Evolutionary conservation across 2,113 vertebrate genomes (phyloP).

Genomic region (Gobio gobio): DNA sequence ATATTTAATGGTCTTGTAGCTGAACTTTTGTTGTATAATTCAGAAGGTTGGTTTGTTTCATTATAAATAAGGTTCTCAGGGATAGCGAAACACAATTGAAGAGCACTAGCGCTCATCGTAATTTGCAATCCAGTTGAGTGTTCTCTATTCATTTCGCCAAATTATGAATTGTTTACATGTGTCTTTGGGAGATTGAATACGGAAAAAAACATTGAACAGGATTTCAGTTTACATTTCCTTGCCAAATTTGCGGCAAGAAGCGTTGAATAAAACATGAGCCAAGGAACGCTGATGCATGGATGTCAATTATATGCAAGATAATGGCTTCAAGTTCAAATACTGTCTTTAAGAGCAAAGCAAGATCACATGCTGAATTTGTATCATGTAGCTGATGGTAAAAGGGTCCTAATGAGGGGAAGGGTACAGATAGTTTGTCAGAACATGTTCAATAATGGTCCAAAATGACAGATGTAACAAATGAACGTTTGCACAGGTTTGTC

Average conservation of each 20-base stretch:
- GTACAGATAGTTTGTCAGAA: neutral
- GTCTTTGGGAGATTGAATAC: slow-evolving; percentile 49
- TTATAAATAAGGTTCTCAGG: slow-evolving; percentile 79
- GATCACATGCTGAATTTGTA: slow-evolving; percentile 32
- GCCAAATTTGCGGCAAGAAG: slow-evolving; percentile 46
- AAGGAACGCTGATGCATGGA: slow-evolving; percentile 56
- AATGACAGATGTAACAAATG: neutral
- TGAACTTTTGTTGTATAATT: slow-evolving; percentile 72
- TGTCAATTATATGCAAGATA: slow-evolving; percentile 22
- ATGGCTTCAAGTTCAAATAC: slow-evolving; percentile 5
- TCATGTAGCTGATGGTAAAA: neutral
- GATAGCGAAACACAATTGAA: slow-evolving; percentile 76
- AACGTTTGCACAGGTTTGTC: neutral
- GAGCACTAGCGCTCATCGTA: slow-evolving; percentile 67
- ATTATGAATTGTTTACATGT: slow-evolving; percentile 71
- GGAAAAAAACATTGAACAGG: slow-evolving; percentile 17
- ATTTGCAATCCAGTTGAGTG: slow-evolving; percentile 68
- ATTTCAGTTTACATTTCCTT: slow-evolving; percentile 53
- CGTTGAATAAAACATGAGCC: slow-evolving; percentile 41
- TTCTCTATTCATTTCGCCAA: slow-evolving; percentile 58
- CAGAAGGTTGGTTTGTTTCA: slow-evolving; percentile 68
- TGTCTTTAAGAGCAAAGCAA: slow-evolving; percentile 1
- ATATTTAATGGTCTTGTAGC: slow-evolving; percentile 71
- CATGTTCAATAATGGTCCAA: neutral
- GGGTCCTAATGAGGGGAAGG: neutral